These are phyloP conservation scores for Hydrotaea diabolus DNA, from an alignment of 2,888 invertebrate species.

Conservation along the genomic window DNA sequence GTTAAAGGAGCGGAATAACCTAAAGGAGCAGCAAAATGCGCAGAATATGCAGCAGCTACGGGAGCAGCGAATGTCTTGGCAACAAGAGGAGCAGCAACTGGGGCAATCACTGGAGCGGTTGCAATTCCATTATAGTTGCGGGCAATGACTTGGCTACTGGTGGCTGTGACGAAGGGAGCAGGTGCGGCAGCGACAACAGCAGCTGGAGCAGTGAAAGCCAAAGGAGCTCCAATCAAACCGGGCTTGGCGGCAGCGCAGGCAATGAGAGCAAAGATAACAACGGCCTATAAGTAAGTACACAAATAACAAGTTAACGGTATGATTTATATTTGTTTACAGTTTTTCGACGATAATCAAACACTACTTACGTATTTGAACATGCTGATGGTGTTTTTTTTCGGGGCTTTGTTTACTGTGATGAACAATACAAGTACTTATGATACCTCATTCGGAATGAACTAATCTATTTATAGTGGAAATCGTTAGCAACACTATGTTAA, in stretches of 20 bases:
- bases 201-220: constrained; percentile 43
- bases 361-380: constrained; percentile 61
- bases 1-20: constrained; percentile 39
- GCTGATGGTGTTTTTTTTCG: neutral
- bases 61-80: constrained; percentile 45
- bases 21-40: constrained; percentile 81
- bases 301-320: neutral
- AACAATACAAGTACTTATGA: neutral
- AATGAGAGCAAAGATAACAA: constrained; percentile 71
- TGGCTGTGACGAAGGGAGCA: constrained; percentile 64
- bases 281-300: constrained; percentile 61
- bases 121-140: constrained; percentile 71
- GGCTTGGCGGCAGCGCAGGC: constrained; percentile 73
- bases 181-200: constrained; percentile 63
- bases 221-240: constrained; percentile 60
- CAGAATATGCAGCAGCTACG: constrained; percentile 24
- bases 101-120: constrained; percentile 82
- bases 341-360: neutral
- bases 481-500: too few relatives aligned
- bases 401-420: neutral
- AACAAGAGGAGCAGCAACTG: constrained; percentile 27
- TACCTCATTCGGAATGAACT: neutral
- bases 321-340: neutral
- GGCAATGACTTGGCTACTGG: constrained; percentile 69
- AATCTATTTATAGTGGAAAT: neutral